A percentile compares a stretch with the other conserved stretches of the same genome.
These are phyloP conservation scores for Phalanger gymnotis DNA, from an alignment of 2,797 vertebrate genomes.

Conservation along the genomic window DNA sequence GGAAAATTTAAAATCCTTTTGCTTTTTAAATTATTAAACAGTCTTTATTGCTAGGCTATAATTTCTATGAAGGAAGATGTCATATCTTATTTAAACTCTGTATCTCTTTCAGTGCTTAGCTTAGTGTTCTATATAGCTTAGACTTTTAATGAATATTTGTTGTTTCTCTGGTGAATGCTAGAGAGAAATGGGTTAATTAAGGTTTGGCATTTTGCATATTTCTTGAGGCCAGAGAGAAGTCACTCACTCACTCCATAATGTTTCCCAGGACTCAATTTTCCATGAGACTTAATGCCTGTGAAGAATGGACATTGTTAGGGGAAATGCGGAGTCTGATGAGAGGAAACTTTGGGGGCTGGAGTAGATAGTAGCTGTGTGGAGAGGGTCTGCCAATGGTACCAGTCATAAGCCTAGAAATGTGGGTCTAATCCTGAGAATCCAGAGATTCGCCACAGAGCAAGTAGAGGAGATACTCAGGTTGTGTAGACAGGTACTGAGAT, in stretches of 20 bases:
- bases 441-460: not conserved
- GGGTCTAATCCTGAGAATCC: not conserved
- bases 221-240: not conserved
- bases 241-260: not conserved
- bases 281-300: not conserved
- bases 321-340: not conserved
- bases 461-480: not conserved
- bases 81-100: not conserved
- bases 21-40: not conserved
- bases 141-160: not conserved
- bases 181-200: not conserved
- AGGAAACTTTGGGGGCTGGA: not conserved
- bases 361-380: not conserved
- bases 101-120: not conserved
- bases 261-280: not conserved
- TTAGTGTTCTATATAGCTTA: not conserved
- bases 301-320: not conserved
- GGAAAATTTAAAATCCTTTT: not conserved
- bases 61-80: not conserved
- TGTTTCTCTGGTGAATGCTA: not conserved
- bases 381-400: not conserved
- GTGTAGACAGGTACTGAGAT: not conserved
- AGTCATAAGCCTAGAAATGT: not conserved
- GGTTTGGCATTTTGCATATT: not conserved
- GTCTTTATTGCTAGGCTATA: not conserved